Base-by-base conservation (phyloP, 2,113 vertebrate species). In the Mastomys coucha region DNA sequence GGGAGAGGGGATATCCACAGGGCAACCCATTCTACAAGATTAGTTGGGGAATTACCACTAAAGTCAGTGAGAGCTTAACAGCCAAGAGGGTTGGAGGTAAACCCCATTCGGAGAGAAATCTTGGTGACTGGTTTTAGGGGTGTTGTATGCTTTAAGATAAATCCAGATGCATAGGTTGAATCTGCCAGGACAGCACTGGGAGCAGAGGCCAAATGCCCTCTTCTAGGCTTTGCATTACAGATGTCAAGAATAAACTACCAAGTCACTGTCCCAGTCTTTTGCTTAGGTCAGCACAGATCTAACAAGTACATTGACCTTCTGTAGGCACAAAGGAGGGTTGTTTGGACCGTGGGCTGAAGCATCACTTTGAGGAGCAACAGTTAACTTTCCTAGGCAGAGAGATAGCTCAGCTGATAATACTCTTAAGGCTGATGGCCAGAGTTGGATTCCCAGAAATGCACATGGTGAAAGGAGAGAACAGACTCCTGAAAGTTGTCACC, bases 191-290 rank as follows among this genome's bases (percentile, higher is more conserved):
- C 49, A 31, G 89, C 20, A 36, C 53, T 58, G 81, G 53, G 28
- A 36, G 45, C 60, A 13, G 65, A 69, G 84, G 63, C 5, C 0
- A 13, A 45, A 16, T 33, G 51, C 53, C 87, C 73, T 75, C 91
- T 58, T 36, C 78, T 12, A 19, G 95, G n/a, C 93, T 97, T 73
- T 96, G 67, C 73, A 60, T 89, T 45, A 67, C 75, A 88, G 85
- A 93, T 88, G 69, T 75, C 69, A 77, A 70, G 77, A 89, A 65
- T 19, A 89, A 45, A 26, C 51, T 58, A 13, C 31, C 36, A 70
- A 94, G 75, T 92, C 93, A 76, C 45, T 93, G 80, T 72, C 87
- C 77, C 10, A 51, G 89, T 42, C 87, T 93, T 88, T 65, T 60
- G 45, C 70, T 75, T 42, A 67, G 86, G 91, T 82, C 33, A 42